Evolutionary conservation across 2,888 invertebrate species (phyloP), one percentile per base, ranked within the genome.

Genomic region (Cerastis rubricosa): DNA sequence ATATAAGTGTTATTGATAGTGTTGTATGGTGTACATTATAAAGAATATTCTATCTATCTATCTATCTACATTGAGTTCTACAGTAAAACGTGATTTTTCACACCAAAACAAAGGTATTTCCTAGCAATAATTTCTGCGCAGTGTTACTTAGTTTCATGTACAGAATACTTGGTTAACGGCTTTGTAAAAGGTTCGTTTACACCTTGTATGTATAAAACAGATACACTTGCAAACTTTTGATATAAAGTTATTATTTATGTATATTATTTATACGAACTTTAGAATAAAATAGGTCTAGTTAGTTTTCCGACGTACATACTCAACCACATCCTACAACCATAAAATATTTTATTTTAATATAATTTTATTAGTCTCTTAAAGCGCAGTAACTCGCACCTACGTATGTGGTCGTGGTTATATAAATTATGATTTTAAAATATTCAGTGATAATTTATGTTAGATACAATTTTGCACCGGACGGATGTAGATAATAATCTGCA

Each of bases 391-490:
- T 43, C 1, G 45, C 8, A 25, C 29, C 54, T 43, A 47, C 45
- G 35, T 51, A 59, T 51, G 76, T 70, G 66, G 65, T 66, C 47
- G 22, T 29, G 64, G 11, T 59, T 17, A 66, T 25, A 35, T 81
- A 67, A 81, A 76, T 81, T 49, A 81, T 45, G 5, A 63, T 51
- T 81, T 81, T 81, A 71, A 81, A 66, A 71, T 67, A 67, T 80
- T 71, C 47, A 25, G 61, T 57, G 49, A 63, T 80, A 76, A 80
- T 80, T 80, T 76, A 76, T 43, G 51, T 51, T 47, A 54, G 5
- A 35, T 6, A 61, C 22, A 65, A 51, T 71, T 80, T 71, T 35
- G 70, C 43, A 81, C 76, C 76, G 81, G 80, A 81, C 76, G 81
- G 76, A 80, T 81, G 76, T 71, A 19, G 70, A 61, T 76, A 66